Percentiles rank a stretch among this genome's conserved stretches.
Conservation (phyloP, 2,888 invertebrate genomes). For the Chrysolina oricalcia region DNA sequence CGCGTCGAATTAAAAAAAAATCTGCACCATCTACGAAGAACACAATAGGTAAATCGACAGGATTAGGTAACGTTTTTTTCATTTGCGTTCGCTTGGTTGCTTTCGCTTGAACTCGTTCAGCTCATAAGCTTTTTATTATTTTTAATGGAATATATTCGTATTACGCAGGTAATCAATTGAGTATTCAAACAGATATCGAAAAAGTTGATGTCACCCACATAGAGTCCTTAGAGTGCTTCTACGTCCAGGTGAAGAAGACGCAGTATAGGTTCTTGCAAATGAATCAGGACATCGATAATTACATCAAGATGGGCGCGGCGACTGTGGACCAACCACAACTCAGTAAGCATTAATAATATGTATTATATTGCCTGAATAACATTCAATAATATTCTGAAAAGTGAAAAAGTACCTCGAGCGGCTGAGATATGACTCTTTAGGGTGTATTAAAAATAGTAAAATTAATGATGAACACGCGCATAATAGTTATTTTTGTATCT, state of each 20-base stretch:
- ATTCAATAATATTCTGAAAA: too few relatives aligned
- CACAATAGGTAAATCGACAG: slow-evolving; percentile 4
- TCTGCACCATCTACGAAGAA: background rate
- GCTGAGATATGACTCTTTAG: too few relatives aligned
- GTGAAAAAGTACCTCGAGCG: too few relatives aligned
- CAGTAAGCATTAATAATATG: slow-evolving; percentile 53
- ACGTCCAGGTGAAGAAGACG: slow-evolving; percentile 57
- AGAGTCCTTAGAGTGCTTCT: slow-evolving; percentile 62
- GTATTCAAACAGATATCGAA: slow-evolving; percentile 45
- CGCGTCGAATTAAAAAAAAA: slow-evolving; percentile 9
- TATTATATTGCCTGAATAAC: too few relatives aligned
- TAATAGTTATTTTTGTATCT: too few relatives aligned
- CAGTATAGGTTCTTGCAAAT: slow-evolving; percentile 52
- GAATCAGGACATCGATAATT: slow-evolving; percentile 58
- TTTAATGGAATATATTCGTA: background rate
- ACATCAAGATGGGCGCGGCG: slow-evolving; percentile 54
- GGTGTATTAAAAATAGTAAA: too few relatives aligned
- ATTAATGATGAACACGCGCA: too few relatives aligned
- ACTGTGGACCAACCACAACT: slow-evolving; percentile 55
- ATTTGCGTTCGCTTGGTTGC: background rate
- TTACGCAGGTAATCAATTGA: background rate
- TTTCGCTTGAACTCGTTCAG: background rate
- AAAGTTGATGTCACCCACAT: slow-evolving; percentile 62
- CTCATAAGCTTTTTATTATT: background rate
- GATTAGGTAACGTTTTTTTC: slow-evolving; percentile 25